Evolutionary conservation across 2,797 vertebrate species (phyloP).

Genomic region (Steatocranus sp.): DNA sequence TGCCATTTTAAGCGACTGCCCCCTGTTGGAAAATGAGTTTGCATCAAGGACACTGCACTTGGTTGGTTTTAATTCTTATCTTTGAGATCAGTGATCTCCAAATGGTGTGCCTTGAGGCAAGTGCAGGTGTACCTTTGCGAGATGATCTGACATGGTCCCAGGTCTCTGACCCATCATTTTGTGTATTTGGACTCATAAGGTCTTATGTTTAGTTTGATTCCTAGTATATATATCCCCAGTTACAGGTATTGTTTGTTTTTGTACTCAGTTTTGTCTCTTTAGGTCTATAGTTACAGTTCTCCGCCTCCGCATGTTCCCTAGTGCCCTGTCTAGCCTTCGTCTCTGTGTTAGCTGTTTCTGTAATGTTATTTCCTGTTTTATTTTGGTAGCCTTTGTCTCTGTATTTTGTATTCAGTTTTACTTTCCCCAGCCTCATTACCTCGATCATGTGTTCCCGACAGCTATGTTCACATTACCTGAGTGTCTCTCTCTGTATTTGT

Average conservation of each 20-base stretch:
- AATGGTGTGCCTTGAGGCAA: neutral
- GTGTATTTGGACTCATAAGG: neutral
- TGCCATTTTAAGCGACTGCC: neutral
- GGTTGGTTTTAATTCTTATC: neutral
- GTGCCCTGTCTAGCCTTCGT: rapidly evolving
- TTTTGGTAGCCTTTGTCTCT: neutral
- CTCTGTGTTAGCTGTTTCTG: neutral
- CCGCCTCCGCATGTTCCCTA: rapidly evolving
- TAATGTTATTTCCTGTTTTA: neutral
- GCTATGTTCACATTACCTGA: neutral
- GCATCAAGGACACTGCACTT: neutral
- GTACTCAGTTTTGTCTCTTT: neutral
- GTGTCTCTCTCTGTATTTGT: neutral
- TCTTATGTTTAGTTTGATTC: neutral
- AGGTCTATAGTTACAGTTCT: neutral
- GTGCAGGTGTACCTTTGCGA: rapidly evolving
- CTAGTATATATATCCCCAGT: neutral
- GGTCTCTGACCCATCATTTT: neutral
- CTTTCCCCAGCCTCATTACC: neutral
- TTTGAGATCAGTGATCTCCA: neutral
- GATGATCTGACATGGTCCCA: too few relatives aligned
- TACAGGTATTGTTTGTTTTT: neutral
- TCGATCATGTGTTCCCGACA: neutral
- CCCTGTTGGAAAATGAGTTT: neutral
- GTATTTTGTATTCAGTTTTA: neutral